These are phyloP conservation scores for Sinodicranocentrus sp. DNA, from an alignment of 2,888 invertebrate genomes.

Conservation along the genomic window DNA sequence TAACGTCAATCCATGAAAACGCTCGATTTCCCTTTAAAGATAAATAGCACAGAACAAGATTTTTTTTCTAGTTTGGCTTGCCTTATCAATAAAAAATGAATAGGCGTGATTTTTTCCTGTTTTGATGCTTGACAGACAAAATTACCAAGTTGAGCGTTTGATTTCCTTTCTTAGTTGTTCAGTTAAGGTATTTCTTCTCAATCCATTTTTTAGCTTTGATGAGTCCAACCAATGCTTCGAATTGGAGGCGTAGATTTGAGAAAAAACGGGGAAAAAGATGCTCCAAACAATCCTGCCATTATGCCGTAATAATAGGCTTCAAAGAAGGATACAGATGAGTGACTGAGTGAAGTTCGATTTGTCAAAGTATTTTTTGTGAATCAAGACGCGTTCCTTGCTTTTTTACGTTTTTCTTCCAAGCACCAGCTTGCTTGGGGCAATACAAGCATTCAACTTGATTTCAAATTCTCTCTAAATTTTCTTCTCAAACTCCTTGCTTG, in stretches of 20 bases:
- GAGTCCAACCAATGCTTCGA: slow-evolving; percentile 36
- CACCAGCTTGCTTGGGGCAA: slow-evolving; percentile 29
- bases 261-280: slow-evolving; percentile 26
- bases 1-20: slow-evolving; percentile 57
- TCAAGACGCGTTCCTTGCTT: too few species aligned
- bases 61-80: neutral
- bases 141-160: slow-evolving; percentile 37
- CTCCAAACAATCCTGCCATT: neutral
- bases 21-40: slow-evolving; percentile 49
- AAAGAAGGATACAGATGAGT: slow-evolving; percentile 51
- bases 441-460: too few species aligned
- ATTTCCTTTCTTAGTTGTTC: slow-evolving; percentile 18
- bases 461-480: too few species aligned
- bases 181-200: too few species aligned
- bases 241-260: slow-evolving; percentile 37
- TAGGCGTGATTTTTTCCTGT: slow-evolving; percentile 43
- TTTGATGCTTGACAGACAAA: slow-evolving; percentile 42
- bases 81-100: slow-evolving; percentile 39
- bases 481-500: too few species aligned
- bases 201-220: slow-evolving; percentile 54
- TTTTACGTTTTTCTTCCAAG: neutral
- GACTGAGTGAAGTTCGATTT: slow-evolving; percentile 50
- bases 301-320: slow-evolving; percentile 49
- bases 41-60: slow-evolving; percentile 40
- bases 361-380: slow-evolving; percentile 41